Base-by-base conservation (phyloP, 2,888 invertebrate genomes). In the Platerodrilus igneus region DNA sequence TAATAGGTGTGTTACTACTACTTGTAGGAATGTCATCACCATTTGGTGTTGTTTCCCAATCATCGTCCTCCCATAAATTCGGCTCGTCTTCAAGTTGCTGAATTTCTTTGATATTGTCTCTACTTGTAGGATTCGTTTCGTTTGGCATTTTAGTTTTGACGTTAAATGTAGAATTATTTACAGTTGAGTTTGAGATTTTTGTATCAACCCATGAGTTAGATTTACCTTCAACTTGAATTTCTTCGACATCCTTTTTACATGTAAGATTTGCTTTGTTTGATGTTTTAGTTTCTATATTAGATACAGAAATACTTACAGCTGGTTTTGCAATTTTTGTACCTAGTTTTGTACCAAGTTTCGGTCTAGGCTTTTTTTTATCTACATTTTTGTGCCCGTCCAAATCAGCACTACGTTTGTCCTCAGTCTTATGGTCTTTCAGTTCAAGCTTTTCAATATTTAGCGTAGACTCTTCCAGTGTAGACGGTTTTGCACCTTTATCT, bases 111-210 rank as follows among this genome's bases (percentile, higher is more conserved):
- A 3, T 38, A 25, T 25, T 44, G 6, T 49, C 36, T 28, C 37
- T 33, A 25, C 45, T 41, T 29, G 23, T 18, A 15, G 21, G 8
- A 34, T 41, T 8, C 27, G 10, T 27, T 41, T 45, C 33, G 36
- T 55, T 28, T 41, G 15, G 3, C 42, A 41, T 37, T 11, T 42
- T 44, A 3, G 41, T 53, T 47, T 57, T 53, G 4, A 66, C 67
- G 21, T 72, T 72, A 28, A 71, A 45, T 41, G 57, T 59, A 16
- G 72, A 72, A 61, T 74, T 73, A 52, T 74, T 70, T 48, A 72
- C 73, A 7, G 8, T 25, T 10, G 9, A 9, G 5, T 25, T 25
- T 7, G 5, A 5, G 5, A 9, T 25, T 7, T 9, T 25, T 25
- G 5, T n/a, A n/a, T n/a, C n/a, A n/a, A n/a, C n/a, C n/a, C n/a